Conservation (phyloP, 1,140 invertebrate genomes). For the Trinorchestia longiramus region DNA sequence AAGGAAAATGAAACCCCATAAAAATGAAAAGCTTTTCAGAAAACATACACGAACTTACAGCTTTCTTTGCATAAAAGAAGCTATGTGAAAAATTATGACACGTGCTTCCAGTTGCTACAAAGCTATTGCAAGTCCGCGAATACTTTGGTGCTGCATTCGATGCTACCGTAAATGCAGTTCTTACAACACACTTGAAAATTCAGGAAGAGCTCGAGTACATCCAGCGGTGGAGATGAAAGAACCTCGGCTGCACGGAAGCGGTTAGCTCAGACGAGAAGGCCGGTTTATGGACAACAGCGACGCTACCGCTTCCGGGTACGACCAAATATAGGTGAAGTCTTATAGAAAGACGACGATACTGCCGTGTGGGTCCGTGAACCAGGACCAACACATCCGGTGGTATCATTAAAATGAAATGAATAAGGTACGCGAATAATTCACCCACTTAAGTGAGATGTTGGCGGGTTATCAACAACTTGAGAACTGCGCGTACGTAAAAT, state of each 20-base stretch:
- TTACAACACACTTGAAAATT: background rate
- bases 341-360: background rate
- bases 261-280: background rate
- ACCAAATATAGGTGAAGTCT: background rate
- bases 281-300: background rate
- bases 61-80: background rate
- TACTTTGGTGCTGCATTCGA: background rate
- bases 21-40: background rate
- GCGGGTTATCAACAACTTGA: background rate
- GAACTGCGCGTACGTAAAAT: background rate
- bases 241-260: background rate
- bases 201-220: background rate
- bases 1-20: background rate
- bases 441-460: background rate
- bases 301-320: background rate
- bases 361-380: background rate
- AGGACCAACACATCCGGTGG: background rate
- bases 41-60: background rate
- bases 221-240: background rate
- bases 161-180: background rate
- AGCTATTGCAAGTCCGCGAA: background rate
- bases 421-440: background rate
- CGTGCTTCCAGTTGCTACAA: background rate
- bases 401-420: background rate
- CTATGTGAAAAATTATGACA: background rate